Evolutionary conservation across 2,888 invertebrate genomes (phyloP).

Genomic region (Octodonta nipae): DNA sequence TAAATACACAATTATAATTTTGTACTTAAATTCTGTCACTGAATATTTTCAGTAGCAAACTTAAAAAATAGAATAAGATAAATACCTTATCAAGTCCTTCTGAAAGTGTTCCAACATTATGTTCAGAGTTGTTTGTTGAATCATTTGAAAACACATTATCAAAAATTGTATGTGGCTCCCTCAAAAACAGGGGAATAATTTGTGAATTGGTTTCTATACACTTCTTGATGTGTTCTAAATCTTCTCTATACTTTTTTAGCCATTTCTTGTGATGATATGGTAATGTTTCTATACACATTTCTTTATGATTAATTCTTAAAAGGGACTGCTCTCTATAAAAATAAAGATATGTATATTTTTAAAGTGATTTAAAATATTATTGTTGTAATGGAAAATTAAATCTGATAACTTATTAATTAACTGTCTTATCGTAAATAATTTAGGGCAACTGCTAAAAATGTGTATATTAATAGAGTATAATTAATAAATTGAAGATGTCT

Average conservation of each 20-base stretch:
- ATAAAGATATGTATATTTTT: not conserved
- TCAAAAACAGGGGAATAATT: conserved; percentile 56
- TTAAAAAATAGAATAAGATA: too few species aligned
- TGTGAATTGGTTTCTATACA: conserved; percentile 65
- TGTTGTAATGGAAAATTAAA: too few species aligned
- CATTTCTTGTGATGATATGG: conserved; percentile 63
- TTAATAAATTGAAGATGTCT: too few species aligned
- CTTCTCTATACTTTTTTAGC: conserved; percentile 59
- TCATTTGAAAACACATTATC: conserved; percentile 49
- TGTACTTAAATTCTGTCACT: too few species aligned
- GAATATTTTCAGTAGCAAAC: too few species aligned
- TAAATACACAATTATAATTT: too few species aligned
- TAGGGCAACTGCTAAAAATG: not conserved
- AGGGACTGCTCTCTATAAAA: conserved; percentile 59
- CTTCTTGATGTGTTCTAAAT: conserved; percentile 58
- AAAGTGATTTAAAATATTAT: not conserved
- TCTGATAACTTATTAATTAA: too few species aligned
- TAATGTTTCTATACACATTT: conserved; percentile 58
- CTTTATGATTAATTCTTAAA: conserved; percentile 60
- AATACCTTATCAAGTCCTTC: conserved; percentile 43
- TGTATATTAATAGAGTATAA: not conserved
- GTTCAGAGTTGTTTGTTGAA: conserved; percentile 24
- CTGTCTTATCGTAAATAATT: too few species aligned
- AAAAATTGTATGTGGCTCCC: conserved; percentile 71
- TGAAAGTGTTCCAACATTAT: conserved; percentile 28